Conservation (phyloP, 2,113 vertebrate genomes). For the Gasterosteus aculeatus region DNA sequence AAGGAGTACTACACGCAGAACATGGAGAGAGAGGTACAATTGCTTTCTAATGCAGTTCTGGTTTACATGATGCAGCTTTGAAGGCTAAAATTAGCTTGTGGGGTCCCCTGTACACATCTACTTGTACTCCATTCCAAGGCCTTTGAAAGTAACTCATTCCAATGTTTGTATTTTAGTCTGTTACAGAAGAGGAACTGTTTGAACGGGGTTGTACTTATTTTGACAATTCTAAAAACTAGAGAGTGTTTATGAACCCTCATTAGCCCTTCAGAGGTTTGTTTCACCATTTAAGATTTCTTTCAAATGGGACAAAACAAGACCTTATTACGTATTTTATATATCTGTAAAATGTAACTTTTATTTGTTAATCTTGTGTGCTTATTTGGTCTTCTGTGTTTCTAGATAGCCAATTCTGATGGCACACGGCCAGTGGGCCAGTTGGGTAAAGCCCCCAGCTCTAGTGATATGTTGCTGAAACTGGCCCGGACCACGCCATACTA, state of each 20-base stretch:
- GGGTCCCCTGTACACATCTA: neutral
- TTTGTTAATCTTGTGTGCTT: neutral
- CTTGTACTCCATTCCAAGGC: neutral
- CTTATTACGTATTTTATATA: neutral
- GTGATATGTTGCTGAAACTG: slow-evolving; percentile 97
- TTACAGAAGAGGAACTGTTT: neutral
- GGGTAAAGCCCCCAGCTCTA: slow-evolving; percentile 93
- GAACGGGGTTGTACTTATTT: neutral
- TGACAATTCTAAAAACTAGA: neutral
- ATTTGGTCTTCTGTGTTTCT: slow-evolving; percentile 30
- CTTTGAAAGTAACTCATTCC: neutral
- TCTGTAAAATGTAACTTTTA: neutral
- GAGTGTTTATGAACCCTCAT: neutral
- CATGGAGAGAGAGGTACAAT: slow-evolving; percentile 93
- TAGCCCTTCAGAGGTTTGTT: neutral
- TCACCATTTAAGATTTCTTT: neutral
- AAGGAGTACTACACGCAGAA: slow-evolving; percentile 99
- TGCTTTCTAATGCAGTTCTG: neutral
- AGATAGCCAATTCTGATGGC: slow-evolving; percentile 96
- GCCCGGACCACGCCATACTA: slow-evolving; percentile 98
- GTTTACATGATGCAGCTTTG: neutral
- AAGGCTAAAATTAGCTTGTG: neutral
- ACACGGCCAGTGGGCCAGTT: slow-evolving; percentile 90
- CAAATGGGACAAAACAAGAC: neutral
- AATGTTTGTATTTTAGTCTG: neutral